phyloP scores from a whole-genome alignment of 2,113 vertebrate genomes.

The Tamias sibiricus region DNA sequence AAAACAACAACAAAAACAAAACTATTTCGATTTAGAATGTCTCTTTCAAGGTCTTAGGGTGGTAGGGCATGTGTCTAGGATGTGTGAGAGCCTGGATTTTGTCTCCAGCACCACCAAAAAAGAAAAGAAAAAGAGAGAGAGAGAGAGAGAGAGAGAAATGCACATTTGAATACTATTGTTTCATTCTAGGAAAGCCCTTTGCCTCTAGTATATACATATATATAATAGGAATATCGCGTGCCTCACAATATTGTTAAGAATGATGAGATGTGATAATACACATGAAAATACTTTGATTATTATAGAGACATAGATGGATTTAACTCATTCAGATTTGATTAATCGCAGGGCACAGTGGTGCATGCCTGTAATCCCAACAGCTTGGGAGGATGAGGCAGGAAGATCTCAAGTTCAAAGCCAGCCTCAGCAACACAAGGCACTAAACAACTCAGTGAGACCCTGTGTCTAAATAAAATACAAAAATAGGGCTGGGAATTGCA shows the following conservation, averaged over 20 bases:
- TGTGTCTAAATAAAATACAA: no score
- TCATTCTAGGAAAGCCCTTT: background rate
- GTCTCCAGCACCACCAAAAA: background rate
- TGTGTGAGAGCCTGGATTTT: background rate
- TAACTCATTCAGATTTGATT: background rate
- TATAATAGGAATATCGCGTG: background rate
- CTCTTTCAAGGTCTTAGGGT: background rate
- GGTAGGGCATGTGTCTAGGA: no score
- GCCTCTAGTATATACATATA: background rate
- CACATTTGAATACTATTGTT: conserved; percentile 2
- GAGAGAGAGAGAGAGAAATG: no score
- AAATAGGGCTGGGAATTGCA: no score
- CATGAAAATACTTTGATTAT: conserved; percentile 14
- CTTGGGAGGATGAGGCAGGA: no score
- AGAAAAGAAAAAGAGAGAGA: no score
- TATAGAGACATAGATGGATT: background rate
- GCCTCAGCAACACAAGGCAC: no score
- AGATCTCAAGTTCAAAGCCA: no score
- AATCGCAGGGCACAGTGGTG: no score
- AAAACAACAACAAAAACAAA: background rate
- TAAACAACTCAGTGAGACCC: no score
- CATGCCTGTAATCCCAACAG: no score
- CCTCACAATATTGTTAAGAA: background rate
- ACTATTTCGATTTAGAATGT: background rate
- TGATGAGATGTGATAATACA: background rate